Base-by-base conservation (phyloP, 1,140 invertebrate genomes). In the Chymomyza costata region DNA sequence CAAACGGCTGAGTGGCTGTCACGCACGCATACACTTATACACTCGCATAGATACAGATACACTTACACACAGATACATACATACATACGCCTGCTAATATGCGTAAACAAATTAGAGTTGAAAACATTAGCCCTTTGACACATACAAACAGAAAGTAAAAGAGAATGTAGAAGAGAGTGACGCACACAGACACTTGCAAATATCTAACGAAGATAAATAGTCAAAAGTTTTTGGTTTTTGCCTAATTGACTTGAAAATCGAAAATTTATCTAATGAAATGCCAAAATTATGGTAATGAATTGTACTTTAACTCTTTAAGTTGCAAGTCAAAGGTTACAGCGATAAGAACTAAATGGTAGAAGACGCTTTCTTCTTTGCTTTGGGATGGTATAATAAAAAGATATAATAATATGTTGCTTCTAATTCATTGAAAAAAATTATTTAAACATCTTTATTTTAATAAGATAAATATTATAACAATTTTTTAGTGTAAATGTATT, bases 241-340 rank as follows among this genome's bases (percentile, higher is more conserved):
- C 61, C 70, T 78, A 78, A 78, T 80, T 78, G 71, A 67, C 57
- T 65, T 68, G 73, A 80, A 78, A 78, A 76, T 76, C 70, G 55
- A 80, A 78, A 80, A 54, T 80, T 58, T 68, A 46, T 51, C 61
- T 48, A 80, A 80, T 73, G 59, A 73, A 80, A 73, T 68, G 59
- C 59, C 57, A 54, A 80, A 63, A 64, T 51, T 30, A 40, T 35
- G n/a, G 21, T 45, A 59, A 63, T 54, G 70, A 53, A 65, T 46
- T 52, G 44, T 62, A n/a, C n/a, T n/a, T n/a, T n/a, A n/a, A n/a
- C n/a, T n/a, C n/a, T n/a, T n/a, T n/a, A n/a, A n/a, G n/a, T n/a
- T n/a, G n/a, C n/a, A n/a, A n/a, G n/a, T n/a, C n/a, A n/a, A n/a
- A n/a, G n/a, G n/a, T n/a, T n/a, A n/a, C n/a, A n/a, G n/a, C n/a